phyloP scores from a whole-genome alignment of 2,888 invertebrate species.

The Lithophane socia region DNA sequence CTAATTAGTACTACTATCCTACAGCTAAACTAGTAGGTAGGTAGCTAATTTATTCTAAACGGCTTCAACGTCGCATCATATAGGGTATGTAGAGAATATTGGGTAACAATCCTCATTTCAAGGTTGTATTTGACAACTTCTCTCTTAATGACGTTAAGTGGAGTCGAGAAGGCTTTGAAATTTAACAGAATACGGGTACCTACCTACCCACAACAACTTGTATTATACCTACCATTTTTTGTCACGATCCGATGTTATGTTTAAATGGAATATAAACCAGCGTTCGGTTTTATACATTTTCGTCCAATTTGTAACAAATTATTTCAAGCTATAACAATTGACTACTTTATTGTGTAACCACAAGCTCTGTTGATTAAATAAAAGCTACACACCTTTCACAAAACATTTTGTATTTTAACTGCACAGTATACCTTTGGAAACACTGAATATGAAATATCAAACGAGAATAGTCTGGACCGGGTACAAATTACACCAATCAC shows the following conservation, averaged over 20 bases:
- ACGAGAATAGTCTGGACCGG: constrained; percentile 21
- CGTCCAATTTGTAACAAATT: background rate
- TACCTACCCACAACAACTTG: background rate
- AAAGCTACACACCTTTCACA: background rate
- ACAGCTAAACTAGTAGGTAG: too few relatives aligned
- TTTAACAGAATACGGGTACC: background rate
- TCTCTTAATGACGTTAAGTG: background rate
- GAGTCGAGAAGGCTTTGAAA: background rate
- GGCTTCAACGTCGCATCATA: background rate
- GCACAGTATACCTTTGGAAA: background rate
- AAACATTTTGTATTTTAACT: background rate
- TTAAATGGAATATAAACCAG: background rate
- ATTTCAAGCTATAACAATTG: background rate
- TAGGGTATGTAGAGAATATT: background rate
- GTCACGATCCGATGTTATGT: background rate
- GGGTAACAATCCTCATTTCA: background rate
- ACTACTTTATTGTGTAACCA: constrained; percentile 6
- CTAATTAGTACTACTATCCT: background rate
- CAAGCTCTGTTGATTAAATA: constrained; percentile 12
- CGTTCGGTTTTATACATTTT: background rate
- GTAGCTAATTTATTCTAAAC: too few relatives aligned
- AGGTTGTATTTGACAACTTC: too few relatives aligned
- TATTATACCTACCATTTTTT: background rate
- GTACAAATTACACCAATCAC: constrained; percentile 28
- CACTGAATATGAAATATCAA: constrained; percentile 15